phyloP scores from a whole-genome alignment of 1,140 invertebrate species.

The Eurosta solidaginis region DNA sequence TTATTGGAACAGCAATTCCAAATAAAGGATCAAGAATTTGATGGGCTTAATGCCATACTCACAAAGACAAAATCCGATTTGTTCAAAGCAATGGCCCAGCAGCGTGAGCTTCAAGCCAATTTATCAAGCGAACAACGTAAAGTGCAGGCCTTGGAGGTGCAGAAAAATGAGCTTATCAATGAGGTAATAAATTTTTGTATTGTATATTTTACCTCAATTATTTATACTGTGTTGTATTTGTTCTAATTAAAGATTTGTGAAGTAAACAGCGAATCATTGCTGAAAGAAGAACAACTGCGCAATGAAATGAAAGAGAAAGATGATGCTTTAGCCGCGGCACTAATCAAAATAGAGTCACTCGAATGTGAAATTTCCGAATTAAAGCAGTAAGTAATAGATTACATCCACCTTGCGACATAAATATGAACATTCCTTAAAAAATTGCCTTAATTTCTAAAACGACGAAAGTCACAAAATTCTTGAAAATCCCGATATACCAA shows the following conservation, averaged over 20 bases:
- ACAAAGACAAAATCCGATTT: slow-evolving; percentile 39
- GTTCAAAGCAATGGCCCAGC: slow-evolving; percentile 34
- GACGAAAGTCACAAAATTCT: no score
- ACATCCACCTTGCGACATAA: not conserved
- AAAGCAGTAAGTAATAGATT: not conserved
- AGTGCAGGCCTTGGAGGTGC: slow-evolving; percentile 12
- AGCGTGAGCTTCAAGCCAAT: slow-evolving; percentile 32
- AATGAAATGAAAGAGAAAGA: not conserved
- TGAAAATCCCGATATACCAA: no score
- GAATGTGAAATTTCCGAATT: not conserved
- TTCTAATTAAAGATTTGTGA: slow-evolving; percentile 11
- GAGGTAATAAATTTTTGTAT: not conserved
- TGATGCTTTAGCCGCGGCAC: not conserved
- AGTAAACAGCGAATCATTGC: not conserved
- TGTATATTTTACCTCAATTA: not conserved
- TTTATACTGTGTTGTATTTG: not conserved
- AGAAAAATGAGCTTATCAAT: slow-evolving; percentile 31
- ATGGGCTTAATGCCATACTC: slow-evolving; percentile 40
- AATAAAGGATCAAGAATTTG: slow-evolving; percentile 38
- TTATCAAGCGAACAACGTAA: slow-evolving; percentile 31
- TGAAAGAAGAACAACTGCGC: not conserved
- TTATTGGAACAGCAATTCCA: slow-evolving; percentile 29
- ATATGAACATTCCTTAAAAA: not conserved
- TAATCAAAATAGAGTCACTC: not conserved
- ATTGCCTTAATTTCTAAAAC: no score